Base-by-base conservation (phyloP, 2,888 invertebrate species). In the Lycocerus yunnanus region DNA sequence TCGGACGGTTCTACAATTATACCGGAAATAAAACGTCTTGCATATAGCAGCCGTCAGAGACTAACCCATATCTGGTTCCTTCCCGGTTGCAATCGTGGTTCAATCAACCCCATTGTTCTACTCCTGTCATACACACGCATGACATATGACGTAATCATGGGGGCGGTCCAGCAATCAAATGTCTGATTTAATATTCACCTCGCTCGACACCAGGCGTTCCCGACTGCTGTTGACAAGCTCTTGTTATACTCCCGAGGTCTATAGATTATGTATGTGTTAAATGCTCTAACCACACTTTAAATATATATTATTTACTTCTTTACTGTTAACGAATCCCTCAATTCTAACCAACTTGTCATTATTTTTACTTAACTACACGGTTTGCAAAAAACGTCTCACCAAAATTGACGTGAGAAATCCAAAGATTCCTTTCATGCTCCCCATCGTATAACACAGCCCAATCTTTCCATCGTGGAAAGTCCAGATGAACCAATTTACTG, bases 161-260 rank as follows among this genome's bases (percentile, higher is more conserved):
- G 84, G 86, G 86, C 85, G 86, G 84, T 83, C 84, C 84, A 82
- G 85, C 85, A 86, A 86, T 86, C 86, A 86, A 85, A 83, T 84
- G 85, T 85, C 86, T 86, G 86, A 86, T 86, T 86, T 86, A 85
- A 86, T 86, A 86, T 86, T 85, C 86, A 86, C 85, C 84, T 84
- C 84, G 84, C 81, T 82, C 82, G 82, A 83, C 83, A 82, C 83
- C 84, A 83, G 83, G 83, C 84, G 84, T 83, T 84, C 82, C 84
- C 83, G 80, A 82, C 84, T 85, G 85, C 83, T 83, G 84, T 84
- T 85, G 85, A 85, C 84, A 85, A 84, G 81, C 84, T 84, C 84
- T 84, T 84, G 84, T 84, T 84, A 81, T 82, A 83, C 82, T 80
- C 61, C 61, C 80, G 82, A 79, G 81, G 83, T 76, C 72, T 69